Evolutionary conservation across 2,113 vertebrate genomes (phyloP), one percentile per base, ranked within the genome.

Genomic region (Kryptolebias marmoratus): DNA sequence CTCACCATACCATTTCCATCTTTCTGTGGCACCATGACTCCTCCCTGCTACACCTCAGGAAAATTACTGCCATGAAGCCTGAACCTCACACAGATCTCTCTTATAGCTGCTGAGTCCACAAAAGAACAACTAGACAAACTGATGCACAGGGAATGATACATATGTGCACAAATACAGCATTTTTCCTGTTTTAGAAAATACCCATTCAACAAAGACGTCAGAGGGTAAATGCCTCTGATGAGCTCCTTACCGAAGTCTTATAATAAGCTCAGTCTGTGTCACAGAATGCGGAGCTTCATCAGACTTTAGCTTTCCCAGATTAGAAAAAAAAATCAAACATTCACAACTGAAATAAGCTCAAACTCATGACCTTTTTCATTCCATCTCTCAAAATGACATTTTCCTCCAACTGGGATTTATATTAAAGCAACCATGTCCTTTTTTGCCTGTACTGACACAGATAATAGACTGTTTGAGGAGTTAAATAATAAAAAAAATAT

Each of bases 21-120:
- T 22, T 55, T n/a, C 30, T 22, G 11, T 11, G 42, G 52, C 63
- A 59, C 39, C n/a, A 5, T 30, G 42, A 42, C 66, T 79, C 22
- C 44, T 71, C 36, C 58, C 27, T 49, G 30, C n/a, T 71, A 44
- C 61, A 56, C 39, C 56, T 64, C 1, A 0, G 66, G 47, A 52
- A 27, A 58, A 79, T 63, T 36, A n/a, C 54, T 42, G 48, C 48
- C 11, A 49, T 47, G 52, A 72, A 28, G 62, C 50, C 28, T 62
- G 44, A 74, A 52, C 50, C 50, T 11, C 66, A 66, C 18, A 44
- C 50, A 36, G 22, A 22, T 22, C 22, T 22, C 22, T 22, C 36
- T 36, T 36, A 2, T 5, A 27, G 61, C 57, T 63, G 55, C 71
- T 61, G 42, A 57, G 50, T 68, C 47, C 39, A 36, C 61, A 48